Evolutionary conservation across 1,140 invertebrate species (phyloP).

Genomic region (Sycophaga agraensis): DNA sequence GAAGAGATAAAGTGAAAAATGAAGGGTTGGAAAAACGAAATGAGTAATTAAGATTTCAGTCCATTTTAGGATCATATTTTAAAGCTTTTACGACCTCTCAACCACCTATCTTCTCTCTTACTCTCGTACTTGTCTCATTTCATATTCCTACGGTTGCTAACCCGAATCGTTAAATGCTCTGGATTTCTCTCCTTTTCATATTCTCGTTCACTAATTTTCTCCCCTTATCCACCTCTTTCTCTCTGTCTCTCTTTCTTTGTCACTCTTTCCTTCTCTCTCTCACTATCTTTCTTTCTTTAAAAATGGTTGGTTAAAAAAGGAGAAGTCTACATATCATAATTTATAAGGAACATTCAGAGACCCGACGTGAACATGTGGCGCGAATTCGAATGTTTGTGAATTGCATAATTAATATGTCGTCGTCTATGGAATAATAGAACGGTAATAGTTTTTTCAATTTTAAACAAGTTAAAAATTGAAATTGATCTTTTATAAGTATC

Average conservation of each 20-base stretch:
- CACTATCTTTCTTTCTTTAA: neutral
- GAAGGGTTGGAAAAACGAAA: constrained; percentile 40
- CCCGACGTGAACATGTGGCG: constrained; percentile 35
- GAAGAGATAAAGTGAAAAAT: too few species aligned
- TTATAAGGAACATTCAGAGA: constrained; percentile 34
- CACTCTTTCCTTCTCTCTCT: neutral
- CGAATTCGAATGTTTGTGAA: constrained; percentile 30
- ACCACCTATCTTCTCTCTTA: neutral
- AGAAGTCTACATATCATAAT: too few species aligned
- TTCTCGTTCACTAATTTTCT: neutral
- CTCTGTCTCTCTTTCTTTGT: too few species aligned
- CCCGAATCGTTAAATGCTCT: too few species aligned
- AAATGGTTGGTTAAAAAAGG: constrained; percentile 38
- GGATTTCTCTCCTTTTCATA: neutral
- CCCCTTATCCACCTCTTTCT: too few species aligned
- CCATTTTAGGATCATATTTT: constrained; percentile 52
- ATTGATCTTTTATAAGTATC: too few species aligned
- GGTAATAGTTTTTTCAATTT: too few species aligned
- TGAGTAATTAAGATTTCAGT: constrained; percentile 51
- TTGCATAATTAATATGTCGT: constrained; percentile 18
- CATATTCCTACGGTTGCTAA: too few species aligned
- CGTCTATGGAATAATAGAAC: neutral
- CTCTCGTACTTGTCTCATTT: neutral
- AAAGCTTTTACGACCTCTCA: constrained; percentile 31
- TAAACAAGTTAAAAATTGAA: too few species aligned